A percentile compares a stretch with the other conserved stretches of the same genome.
These are phyloP conservation scores for human DNA, from an alignment of 2,113 vertebrate species.

Conservation along the genomic window DNA sequence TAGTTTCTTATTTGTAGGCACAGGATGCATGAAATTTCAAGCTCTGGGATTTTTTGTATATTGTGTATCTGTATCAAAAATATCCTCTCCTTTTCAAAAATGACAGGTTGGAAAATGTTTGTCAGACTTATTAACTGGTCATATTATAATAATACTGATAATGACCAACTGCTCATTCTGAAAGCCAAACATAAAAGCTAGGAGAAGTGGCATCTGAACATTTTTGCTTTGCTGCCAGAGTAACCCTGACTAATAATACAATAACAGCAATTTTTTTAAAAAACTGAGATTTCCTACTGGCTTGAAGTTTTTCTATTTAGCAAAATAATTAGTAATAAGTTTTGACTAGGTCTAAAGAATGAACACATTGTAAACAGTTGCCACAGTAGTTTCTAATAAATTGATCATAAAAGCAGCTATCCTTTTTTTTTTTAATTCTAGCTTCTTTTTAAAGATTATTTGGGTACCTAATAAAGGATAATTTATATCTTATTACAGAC, in stretches of 20 bases:
- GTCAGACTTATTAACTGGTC: neutral
- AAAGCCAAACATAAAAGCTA: neutral
- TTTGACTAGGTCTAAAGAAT: neutral
- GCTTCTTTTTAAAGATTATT: neutral
- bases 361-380: neutral
- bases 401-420: neutral
- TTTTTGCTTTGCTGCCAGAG: neutral
- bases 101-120: neutral
- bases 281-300: slow-evolving; percentile 33
- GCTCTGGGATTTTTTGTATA: neutral
- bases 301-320: slow-evolving; percentile 15
- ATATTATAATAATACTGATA: neutral
- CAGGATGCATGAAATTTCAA: slow-evolving; percentile 9
- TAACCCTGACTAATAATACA: neutral
- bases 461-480: slow-evolving; percentile 2
- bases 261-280: neutral
- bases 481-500: slow-evolving; percentile 4
- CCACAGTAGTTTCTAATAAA: neutral
- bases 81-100: neutral
- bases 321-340: neutral
- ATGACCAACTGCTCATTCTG: neutral
- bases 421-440: neutral
- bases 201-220: neutral
- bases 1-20: neutral
- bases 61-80: neutral